phyloP scores from a whole-genome alignment of 2,888 invertebrate genomes.

The Parochlus steinenii region DNA sequence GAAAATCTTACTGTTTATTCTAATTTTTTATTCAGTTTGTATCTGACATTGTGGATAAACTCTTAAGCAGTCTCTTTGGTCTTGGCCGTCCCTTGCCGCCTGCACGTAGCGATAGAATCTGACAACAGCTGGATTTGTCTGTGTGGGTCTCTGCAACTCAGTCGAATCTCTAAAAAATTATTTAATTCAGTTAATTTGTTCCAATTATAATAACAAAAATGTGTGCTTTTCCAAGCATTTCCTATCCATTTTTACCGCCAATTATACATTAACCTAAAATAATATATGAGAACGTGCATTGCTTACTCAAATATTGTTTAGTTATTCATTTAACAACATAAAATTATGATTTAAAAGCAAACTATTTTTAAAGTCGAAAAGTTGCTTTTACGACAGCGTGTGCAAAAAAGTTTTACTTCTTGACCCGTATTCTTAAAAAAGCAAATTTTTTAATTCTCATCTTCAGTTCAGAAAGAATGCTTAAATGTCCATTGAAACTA shows the following conservation, averaged over 20 bases:
- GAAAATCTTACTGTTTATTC: too few relatives aligned
- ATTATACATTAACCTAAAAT: neutral
- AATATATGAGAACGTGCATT: too few relatives aligned
- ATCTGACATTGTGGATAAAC: constrained; percentile 52
- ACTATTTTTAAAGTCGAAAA: too few relatives aligned
- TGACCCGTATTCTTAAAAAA: too few relatives aligned
- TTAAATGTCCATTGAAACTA: too few relatives aligned
- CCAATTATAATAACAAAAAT: neutral
- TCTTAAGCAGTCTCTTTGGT: constrained; percentile 53
- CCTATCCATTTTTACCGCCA: neutral
- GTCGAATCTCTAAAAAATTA: constrained; percentile 48
- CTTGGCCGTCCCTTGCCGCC: constrained; percentile 70
- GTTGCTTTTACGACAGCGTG: too few relatives aligned
- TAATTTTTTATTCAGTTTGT: constrained; percentile 37
- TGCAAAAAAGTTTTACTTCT: too few relatives aligned
- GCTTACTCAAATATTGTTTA: too few relatives aligned
- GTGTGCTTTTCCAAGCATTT: constrained; percentile 2
- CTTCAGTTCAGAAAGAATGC: too few relatives aligned
- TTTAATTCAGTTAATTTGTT: constrained; percentile 1
- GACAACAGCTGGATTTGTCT: constrained; percentile 50
- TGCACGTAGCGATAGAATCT: constrained; percentile 63
- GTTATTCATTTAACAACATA: too few relatives aligned
- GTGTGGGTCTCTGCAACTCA: constrained; percentile 50
- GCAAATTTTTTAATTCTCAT: too few relatives aligned
- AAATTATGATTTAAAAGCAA: too few relatives aligned